Conservation (phyloP, 2,888 invertebrate species). For the Drosophila anceps region DNA sequence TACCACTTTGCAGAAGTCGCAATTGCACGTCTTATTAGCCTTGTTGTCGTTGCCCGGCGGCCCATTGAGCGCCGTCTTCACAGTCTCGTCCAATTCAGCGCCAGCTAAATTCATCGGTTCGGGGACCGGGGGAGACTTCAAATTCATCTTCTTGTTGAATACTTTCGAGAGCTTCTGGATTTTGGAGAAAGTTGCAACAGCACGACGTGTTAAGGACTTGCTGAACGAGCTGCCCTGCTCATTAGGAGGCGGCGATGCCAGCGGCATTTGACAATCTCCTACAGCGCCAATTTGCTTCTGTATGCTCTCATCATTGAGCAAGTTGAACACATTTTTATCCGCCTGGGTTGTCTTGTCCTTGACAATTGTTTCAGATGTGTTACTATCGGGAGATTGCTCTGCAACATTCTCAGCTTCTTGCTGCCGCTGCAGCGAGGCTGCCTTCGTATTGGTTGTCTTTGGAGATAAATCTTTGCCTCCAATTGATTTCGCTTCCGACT, state of each 20-base stretch:
- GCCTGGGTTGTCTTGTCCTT: conserved; percentile 26
- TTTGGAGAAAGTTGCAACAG: conserved; percentile 45
- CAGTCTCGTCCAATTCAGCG: conserved; percentile 7
- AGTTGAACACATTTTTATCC: conserved; percentile 19
- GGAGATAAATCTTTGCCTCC: background rate
- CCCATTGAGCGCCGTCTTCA: background rate
- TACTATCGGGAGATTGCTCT: background rate
- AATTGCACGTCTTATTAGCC: conserved; percentile 16
- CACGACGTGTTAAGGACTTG: conserved; percentile 36
- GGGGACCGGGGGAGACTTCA: conserved; percentile 8
- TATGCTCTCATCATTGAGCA: background rate
- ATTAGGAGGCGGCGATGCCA: background rate
- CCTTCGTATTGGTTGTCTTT: background rate
- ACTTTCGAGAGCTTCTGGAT: conserved; percentile 47
- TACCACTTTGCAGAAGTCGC: conserved; percentile 47
- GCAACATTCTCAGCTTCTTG: background rate
- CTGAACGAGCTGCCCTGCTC: conserved; percentile 27
- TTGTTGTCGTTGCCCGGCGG: background rate
- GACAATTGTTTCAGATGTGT: background rate
- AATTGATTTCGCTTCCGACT: background rate
- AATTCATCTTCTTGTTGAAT: conserved; percentile 45
- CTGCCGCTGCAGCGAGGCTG: background rate
- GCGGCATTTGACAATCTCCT: background rate
- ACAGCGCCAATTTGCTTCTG: background rate
- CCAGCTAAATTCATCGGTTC: background rate